Base-by-base conservation (phyloP, 2,113 vertebrate species). In the Daphoenositta chrysoptera region DNA sequence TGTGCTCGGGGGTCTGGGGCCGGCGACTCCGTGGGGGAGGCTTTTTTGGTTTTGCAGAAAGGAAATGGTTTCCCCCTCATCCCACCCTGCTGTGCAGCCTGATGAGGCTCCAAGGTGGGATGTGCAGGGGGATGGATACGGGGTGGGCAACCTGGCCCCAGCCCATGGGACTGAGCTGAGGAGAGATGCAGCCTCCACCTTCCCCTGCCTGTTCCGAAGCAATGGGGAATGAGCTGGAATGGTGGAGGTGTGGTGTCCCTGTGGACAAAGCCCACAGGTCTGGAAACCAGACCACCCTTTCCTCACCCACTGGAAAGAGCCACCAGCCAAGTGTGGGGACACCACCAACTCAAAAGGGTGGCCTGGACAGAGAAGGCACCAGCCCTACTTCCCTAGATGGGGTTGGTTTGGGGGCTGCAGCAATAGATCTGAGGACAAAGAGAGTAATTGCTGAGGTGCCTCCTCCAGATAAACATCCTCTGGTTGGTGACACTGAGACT, bases 211-310 rank as follows among this genome's bases (percentile, higher is more conserved):
- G 1, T 15, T 11, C 33, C 0, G 1, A 35, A 40, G 64, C 26
- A n/a, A 5, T 0, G 2, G 13, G 56, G 51, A 33, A 53, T 1
- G 8, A 91, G 53, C 2, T 0, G 0, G 50, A 51, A n/a, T 1
- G 13, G 16, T 11, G 47, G 56, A 73, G 47, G 13, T 58, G 70
- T 77, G 27, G 71, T 51, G 63, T 18, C 35, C 35, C 37, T 81
- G 61, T 21, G 56, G 69, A 45, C 39, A 66, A 77, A 50, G 16
- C 13, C 47, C 56, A 26, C n/a, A n/a, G n/a, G n/a, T n/a, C 56
- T 71, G 78, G 72, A 79, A 92, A 76, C 22, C 50, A 88, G 17
- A 24, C 11, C 48, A 54, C 21, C 20, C 33, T 66, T 69, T 40
- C 58, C 39, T 92, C 23, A 30, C 9, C 28, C 56, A 6, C 44